phyloP scores from a whole-genome alignment of 2,797 vertebrate genomes.

The Cephalopachus bancanus region DNA sequence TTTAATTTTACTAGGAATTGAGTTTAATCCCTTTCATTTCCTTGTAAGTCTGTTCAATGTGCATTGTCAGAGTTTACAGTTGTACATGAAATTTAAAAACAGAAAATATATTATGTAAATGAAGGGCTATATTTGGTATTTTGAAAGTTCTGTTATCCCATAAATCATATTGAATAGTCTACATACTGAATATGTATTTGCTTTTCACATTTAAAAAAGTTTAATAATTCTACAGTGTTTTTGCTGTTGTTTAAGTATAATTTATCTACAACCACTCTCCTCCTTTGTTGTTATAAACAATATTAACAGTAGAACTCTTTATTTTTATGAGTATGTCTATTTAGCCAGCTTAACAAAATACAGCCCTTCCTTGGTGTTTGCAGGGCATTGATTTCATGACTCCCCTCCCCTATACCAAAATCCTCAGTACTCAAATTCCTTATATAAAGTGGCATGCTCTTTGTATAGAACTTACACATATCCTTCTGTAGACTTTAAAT shows the following conservation, averaged over 20 bases:
- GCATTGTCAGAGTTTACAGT: not conserved
- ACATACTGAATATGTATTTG: not conserved
- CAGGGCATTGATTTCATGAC: not conserved
- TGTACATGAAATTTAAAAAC: slow-evolving; percentile 67
- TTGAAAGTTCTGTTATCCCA: not conserved
- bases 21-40: slow-evolving; percentile 40
- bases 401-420: not conserved
- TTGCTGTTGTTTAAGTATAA: slow-evolving; percentile 18
- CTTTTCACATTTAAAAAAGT: not conserved
- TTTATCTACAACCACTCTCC: not conserved
- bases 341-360: slow-evolving; percentile 1
- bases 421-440: not conserved
- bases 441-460: not conserved
- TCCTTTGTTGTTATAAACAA: slow-evolving; percentile 16
- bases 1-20: slow-evolving; percentile 57
- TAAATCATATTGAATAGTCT: slow-evolving; percentile 40
- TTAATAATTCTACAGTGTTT: not conserved
- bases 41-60: not conserved
- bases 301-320: slow-evolving; percentile 34
- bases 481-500: not conserved
- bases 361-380: not conserved
- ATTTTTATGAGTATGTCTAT: slow-evolving; percentile 37
- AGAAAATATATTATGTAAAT: slow-evolving; percentile 21
- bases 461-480: not conserved
- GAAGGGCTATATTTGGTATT: not conserved